Evolutionary conservation across 2,888 invertebrate genomes (phyloP).

Genomic region (Tillus elongatus): DNA sequence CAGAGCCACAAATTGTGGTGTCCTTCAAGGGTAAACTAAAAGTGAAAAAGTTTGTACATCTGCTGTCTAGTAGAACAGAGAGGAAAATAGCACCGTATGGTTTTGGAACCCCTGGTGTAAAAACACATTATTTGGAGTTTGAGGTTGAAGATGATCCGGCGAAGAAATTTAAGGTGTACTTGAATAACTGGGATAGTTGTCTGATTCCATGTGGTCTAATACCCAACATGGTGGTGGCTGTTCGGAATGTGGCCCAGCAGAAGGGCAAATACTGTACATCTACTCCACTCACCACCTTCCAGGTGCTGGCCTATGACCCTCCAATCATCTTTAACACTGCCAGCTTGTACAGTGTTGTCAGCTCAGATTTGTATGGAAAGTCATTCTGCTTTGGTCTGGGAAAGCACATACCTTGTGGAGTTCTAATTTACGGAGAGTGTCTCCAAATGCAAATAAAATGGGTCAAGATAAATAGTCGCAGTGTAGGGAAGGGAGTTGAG

Average conservation of each 20-base stretch:
- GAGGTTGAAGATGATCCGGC: conserved; percentile 4
- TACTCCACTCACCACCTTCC: conserved; percentile 5
- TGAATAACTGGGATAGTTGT: conserved; percentile 9
- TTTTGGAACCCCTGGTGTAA: conserved; percentile 6
- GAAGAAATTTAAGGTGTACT: conserved; percentile 6
- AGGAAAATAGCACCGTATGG: neutral
- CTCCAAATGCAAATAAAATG: too few species aligned
- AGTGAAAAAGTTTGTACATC: conserved; percentile 5
- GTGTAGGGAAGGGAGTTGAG: too few species aligned
- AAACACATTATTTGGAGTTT: conserved; percentile 8
- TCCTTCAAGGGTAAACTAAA: conserved; percentile 1
- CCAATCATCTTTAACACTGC: conserved; percentile 4
- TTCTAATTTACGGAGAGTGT: too few species aligned
- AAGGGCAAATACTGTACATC: conserved; percentile 9
- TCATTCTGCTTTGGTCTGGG: too few species aligned
- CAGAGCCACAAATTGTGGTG: neutral
- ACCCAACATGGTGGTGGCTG: conserved; percentile 4
- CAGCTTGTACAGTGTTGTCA: too few species aligned
- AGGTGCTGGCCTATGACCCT: conserved; percentile 2
- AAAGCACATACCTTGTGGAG: too few species aligned
- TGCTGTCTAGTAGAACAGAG: neutral
- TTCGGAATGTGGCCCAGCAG: conserved; percentile 5
- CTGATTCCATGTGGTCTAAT: conserved; percentile 5
- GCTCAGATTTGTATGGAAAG: too few species aligned
- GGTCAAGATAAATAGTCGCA: too few species aligned